phyloP scores from a whole-genome alignment of 2,113 vertebrate genomes.

The Gracilinanus agilis region DNA sequence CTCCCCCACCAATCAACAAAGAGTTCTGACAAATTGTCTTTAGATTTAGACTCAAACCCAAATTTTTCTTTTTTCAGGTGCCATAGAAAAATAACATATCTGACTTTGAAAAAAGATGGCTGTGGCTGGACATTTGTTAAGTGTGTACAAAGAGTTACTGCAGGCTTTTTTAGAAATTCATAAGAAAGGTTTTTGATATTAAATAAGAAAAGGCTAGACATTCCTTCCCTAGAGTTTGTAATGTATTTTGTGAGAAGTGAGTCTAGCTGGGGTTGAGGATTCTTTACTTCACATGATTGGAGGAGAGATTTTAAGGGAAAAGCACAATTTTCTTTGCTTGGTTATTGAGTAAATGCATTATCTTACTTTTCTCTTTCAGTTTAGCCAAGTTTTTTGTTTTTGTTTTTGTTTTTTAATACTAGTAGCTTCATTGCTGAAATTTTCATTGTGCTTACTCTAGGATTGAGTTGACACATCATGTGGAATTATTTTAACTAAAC shows the following conservation, averaged over 20 bases:
- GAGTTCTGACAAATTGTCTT: conserved; percentile 59
- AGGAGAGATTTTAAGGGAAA: not conserved
- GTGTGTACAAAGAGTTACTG: conserved; percentile 26
- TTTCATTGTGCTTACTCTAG: conserved; percentile 53
- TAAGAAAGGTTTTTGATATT: conserved; percentile 10
- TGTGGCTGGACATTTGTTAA: not conserved
- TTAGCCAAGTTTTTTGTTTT: not conserved
- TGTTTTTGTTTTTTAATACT: not conserved
- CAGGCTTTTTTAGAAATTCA: not conserved
- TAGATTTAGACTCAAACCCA: conserved; percentile 9
- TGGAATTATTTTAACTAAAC: conserved; percentile 41
- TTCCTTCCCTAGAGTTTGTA: not conserved
- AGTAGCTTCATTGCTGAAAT: not conserved
- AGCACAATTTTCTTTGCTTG: not conserved
- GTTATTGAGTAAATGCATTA: not conserved
- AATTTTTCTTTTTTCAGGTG: not conserved
- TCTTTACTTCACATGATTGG: not conserved
- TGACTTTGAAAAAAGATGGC: not conserved
- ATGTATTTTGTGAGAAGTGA: not conserved
- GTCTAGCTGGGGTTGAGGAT: not conserved
- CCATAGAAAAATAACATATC: not conserved
- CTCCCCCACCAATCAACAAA: not conserved
- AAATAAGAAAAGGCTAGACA: not conserved
- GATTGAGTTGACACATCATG: conserved; percentile 45
- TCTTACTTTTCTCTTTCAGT: not conserved